Base-by-base conservation (phyloP, 1,140 invertebrate genomes). In the Reticulitermes speratus region DNA sequence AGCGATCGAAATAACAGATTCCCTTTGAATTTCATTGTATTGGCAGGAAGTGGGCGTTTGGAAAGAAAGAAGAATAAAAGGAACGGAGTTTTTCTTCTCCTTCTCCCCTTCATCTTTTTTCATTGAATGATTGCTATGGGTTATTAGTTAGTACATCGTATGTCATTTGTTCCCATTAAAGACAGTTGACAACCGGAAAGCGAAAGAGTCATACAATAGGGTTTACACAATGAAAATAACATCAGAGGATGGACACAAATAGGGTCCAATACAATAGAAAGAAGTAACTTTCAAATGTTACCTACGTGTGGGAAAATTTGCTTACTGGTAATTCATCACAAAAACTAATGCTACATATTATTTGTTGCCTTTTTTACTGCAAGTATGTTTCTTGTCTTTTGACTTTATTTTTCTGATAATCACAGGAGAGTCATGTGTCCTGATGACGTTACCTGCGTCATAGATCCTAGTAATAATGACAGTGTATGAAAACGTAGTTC, bases 121-220 rank as follows among this genome's bases (percentile, higher is more conserved):
- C 83, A 84, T 52, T 84, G 83, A 84, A 84, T 52, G 83, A 84
- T 84, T 84, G 83, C 52, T 84, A 84, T 84, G 83, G 83, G 83
- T 84, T 84, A 84, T 84, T 84, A 84, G 83, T 84, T 84, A 84
- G 83, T 84, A 59, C 83, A 25, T 52, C 83, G 83, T 84, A 84
- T 84, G 83, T 84, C 83, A 84, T 84, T 84, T 84, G 83, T 59
- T 84, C 83, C 65, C 83, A 84, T 84, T 84, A 52, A 84, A 84
- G 83, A 55, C 83, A 84, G 83, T 84, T 84, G 83, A 84, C 83
- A 84, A 84, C 44, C 83, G 83, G 83, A 84, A 84, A 84, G 83
- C 65, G n/a, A 75, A 75, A 30, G 65, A 75, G 14, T 25, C 11
- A 30, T 30, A 75, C 65, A 75, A 75, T 75, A 30, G 65, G 65